Evolutionary conservation across 2,113 vertebrate species (phyloP).

Genomic region (Ceyx melanurus): DNA sequence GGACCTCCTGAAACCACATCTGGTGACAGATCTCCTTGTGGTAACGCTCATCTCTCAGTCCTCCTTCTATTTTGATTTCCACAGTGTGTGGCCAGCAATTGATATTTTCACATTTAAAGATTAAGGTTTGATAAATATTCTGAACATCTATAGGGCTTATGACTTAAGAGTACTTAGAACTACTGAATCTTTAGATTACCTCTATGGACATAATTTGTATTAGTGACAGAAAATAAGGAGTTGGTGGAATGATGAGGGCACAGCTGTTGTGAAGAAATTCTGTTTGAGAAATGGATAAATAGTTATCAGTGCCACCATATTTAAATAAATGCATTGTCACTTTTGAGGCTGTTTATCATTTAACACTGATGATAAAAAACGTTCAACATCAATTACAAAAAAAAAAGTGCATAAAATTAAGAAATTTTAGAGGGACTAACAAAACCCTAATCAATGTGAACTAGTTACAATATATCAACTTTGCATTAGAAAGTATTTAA

Average conservation of each 20-base stretch:
- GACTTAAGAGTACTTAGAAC: neutral
- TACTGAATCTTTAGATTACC: neutral
- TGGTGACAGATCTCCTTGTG: neutral
- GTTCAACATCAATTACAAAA: neutral
- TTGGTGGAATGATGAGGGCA: neutral
- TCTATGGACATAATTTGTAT: neutral
- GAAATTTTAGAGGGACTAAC: neutral
- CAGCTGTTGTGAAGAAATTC: neutral
- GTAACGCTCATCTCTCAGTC: neutral
- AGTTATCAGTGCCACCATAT: neutral
- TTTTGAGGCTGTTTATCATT: neutral
- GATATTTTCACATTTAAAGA: neutral
- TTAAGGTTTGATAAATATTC: neutral
- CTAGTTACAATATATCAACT: neutral
- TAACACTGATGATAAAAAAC: neutral
- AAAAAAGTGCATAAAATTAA: neutral
- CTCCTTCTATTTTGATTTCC: neutral
- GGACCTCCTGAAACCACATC: neutral
- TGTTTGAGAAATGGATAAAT: neutral
- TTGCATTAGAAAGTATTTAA: neutral
- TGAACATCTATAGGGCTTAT: neutral
- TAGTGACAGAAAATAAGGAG: neutral
- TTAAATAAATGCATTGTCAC: neutral
- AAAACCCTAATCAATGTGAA: neutral
- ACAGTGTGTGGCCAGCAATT: rapidly evolving